These are phyloP conservation scores for Lordiphosa clarofinis DNA, from an alignment of 1,140 invertebrate species.

Conservation along the genomic window DNA sequence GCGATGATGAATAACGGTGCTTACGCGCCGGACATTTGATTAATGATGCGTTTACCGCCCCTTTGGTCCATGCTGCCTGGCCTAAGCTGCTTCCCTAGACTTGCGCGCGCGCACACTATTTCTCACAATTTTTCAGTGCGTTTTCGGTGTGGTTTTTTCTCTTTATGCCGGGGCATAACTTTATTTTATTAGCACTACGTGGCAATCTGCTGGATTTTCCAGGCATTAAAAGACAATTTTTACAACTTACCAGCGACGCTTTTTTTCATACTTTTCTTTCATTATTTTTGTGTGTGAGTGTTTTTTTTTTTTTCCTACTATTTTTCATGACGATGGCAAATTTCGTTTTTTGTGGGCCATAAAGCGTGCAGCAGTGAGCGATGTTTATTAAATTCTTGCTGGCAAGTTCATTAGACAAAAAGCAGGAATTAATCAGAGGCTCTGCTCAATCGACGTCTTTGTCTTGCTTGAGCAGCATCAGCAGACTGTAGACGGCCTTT, in stretches of 20 bases:
- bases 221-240: conserved; percentile 79
- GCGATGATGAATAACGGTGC: conserved; percentile 79
- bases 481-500: conserved; percentile 21
- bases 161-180: conserved; percentile 71
- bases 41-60: conserved; percentile 78
- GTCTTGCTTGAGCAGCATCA: conserved; percentile 22
- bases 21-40: conserved; percentile 78
- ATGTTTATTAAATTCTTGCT: conserved; percentile 71
- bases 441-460: conserved; percentile 12
- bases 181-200: conserved; percentile 77
- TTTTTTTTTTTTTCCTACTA: conserved; percentile 37
- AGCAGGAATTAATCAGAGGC: conserved; percentile 64
- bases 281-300: background rate
- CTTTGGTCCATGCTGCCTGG: background rate
- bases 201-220: conserved; percentile 78
- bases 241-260: conserved; percentile 70
- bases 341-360: conserved; percentile 57
- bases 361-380: conserved; percentile 38
- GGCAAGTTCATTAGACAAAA: conserved; percentile 74
- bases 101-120: conserved; percentile 68
- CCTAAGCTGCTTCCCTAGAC: conserved; percentile 12
- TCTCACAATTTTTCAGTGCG: conserved; percentile 46
- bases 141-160: conserved; percentile 31
- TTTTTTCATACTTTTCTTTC: conserved; percentile 51
- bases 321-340: conserved; percentile 40